Conservation (phyloP, 2,113 vertebrate species). For the Lagopus leucura region DNA sequence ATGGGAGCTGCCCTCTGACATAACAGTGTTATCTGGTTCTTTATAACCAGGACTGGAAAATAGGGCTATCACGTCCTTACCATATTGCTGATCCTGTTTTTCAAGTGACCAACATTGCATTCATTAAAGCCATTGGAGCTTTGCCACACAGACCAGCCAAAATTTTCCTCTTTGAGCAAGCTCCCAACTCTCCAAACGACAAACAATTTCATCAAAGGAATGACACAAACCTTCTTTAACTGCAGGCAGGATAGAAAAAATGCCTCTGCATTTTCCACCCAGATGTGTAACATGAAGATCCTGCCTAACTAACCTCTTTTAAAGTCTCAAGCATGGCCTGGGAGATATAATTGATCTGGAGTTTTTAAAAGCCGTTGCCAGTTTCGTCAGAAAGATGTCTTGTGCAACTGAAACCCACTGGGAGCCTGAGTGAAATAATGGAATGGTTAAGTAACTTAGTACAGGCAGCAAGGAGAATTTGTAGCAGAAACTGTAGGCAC, state of each 20-base stretch:
- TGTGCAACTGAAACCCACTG: constrained; percentile 39
- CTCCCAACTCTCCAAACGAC: background rate
- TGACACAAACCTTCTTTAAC: background rate
- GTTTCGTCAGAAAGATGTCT: constrained; percentile 36
- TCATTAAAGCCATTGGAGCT: constrained; percentile 57
- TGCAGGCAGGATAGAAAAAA: background rate
- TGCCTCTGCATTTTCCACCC: background rate
- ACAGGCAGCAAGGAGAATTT: constrained; percentile 57
- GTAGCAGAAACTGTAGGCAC: constrained; percentile 45
- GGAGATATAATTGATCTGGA: constrained; percentile 48
- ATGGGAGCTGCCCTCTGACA: constrained; percentile 44
- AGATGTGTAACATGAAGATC: constrained; percentile 13
- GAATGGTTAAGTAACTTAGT: constrained; percentile 70
- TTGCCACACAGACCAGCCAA: constrained; percentile 53
- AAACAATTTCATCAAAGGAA: constrained; percentile 2
- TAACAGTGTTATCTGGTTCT: background rate
- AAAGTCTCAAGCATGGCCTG: background rate
- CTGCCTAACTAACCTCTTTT: constrained; percentile 40
- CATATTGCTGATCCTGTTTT: constrained; percentile 66
- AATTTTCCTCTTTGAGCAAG: constrained; percentile 8
- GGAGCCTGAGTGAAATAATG: constrained; percentile 33
- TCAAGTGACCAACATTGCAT: constrained; percentile 48
- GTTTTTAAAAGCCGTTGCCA: constrained; percentile 48
- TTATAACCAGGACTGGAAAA: background rate
- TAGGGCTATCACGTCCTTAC: constrained; percentile 5